These are phyloP conservation scores for Phymanthus crucifer DNA, from an alignment of 92 coral and sea anemone genomes.

Conservation along the genomic window DNA sequence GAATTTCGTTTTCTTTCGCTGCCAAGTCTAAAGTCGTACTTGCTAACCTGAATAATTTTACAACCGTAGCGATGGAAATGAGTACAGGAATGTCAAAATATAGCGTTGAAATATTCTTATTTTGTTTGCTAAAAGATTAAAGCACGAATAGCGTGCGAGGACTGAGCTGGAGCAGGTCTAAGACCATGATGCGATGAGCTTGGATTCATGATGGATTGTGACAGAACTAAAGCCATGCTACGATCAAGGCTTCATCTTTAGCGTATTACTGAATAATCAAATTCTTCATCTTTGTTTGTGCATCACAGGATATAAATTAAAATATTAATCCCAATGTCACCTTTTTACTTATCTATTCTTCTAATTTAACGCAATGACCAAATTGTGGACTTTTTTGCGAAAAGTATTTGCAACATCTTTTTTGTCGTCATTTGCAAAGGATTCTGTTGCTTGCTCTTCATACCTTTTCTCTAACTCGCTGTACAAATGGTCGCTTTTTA, in stretches of 20 bases:
- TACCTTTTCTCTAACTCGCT: slow-evolving; percentile 48
- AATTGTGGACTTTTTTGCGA: background rate
- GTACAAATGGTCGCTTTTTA: slow-evolving; percentile 37
- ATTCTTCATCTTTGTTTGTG: slow-evolving; percentile 8
- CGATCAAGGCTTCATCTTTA: background rate
- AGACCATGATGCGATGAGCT: background rate
- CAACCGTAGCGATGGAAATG: background rate
- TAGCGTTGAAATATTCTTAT: background rate
- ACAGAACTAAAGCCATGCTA: background rate
- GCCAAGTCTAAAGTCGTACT: slow-evolving; percentile 59
- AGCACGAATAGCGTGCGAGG: background rate
- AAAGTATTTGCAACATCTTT: background rate
- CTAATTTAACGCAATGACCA: background rate
- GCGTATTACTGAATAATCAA: background rate
- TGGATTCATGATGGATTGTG: slow-evolving; percentile 10
- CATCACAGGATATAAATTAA: background rate
- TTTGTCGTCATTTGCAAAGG: background rate
- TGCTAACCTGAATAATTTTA: slow-evolving; percentile 51
- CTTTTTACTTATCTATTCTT: background rate
- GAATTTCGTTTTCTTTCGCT: slow-evolving; percentile 64
- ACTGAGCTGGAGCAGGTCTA: background rate
- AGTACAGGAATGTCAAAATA: background rate
- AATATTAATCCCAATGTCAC: background rate
- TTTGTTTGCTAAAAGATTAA: slow-evolving; percentile 26
- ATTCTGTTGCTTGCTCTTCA: background rate